These are phyloP conservation scores for Erythrolamprus reginae DNA, from an alignment of 2,113 vertebrate genomes.

Conservation along the genomic window DNA sequence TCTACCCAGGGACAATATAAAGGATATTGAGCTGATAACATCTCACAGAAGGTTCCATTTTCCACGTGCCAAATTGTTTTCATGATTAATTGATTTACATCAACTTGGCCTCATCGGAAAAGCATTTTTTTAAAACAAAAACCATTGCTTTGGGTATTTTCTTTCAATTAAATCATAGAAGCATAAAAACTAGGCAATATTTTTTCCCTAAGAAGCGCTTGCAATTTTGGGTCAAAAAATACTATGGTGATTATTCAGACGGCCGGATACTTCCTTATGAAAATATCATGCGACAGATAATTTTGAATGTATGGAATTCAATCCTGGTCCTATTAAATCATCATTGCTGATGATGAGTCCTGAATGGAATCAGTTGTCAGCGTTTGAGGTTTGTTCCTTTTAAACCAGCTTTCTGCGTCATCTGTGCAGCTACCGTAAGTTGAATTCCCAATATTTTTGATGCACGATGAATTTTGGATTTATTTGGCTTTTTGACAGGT, in stretches of 20 bases:
- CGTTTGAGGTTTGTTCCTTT: not conserved
- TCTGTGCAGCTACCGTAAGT: not conserved
- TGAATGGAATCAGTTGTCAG: not conserved
- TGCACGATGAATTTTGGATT: not conserved
- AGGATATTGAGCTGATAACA: slow-evolving; percentile 77
- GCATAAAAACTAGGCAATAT: not conserved
- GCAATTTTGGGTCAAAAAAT: not conserved
- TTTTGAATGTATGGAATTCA: not conserved
- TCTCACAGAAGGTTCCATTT: slow-evolving; percentile 70
- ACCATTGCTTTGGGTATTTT: slow-evolving; percentile 11
- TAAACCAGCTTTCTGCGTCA: not conserved
- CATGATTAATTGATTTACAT: slow-evolving; percentile 72
- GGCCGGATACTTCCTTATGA: not conserved
- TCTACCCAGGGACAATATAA: slow-evolving; percentile 69
- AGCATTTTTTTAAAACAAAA: slow-evolving; percentile 35
- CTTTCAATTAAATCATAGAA: not conserved
- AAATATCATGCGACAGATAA: not conserved
- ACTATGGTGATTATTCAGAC: not conserved
- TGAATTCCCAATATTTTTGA: not conserved
- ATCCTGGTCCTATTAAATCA: not conserved
- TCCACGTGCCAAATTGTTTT: slow-evolving; percentile 69
- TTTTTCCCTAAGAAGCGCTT: not conserved
- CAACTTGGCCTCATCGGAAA: slow-evolving; percentile 45
- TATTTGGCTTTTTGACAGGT: slow-evolving; percentile 10
- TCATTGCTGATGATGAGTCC: not conserved